These are phyloP conservation scores for Etia nguti DNA, from an alignment of 2,113 vertebrate genomes.

Conservation along the genomic window DNA sequence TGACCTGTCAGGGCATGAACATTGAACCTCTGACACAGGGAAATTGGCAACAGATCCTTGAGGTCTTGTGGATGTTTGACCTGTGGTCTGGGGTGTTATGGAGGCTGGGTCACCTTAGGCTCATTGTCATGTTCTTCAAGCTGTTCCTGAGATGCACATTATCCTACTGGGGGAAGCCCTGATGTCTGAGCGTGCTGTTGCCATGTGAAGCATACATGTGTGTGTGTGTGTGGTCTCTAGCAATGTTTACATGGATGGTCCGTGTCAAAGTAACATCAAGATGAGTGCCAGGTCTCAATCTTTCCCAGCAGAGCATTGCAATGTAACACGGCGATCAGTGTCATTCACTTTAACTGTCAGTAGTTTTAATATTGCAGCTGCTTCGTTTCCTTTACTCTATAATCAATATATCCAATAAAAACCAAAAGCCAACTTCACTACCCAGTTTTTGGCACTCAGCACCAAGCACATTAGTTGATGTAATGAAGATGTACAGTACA, in stretches of 20 bases:
- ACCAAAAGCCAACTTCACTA: neutral
- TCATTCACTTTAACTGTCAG: neutral
- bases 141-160: neutral
- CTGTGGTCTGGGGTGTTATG: neutral
- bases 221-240: neutral
- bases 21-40: neutral
- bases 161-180: neutral
- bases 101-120: neutral
- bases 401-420: neutral
- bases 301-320: neutral
- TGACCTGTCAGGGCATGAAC: neutral
- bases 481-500: neutral
- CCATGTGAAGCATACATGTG: neutral
- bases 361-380: neutral
- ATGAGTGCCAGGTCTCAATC: neutral
- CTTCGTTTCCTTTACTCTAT: neutral
- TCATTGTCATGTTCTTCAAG: neutral
- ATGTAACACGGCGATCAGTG: neutral
- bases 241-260: neutral
- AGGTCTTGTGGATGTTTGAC: neutral
- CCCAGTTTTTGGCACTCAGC: neutral
- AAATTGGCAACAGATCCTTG: neutral
- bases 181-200: neutral
- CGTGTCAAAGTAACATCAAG: neutral
- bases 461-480: neutral